Evolutionary conservation across 1,140 invertebrate species (phyloP).

Genomic region (Drosophila murphyi): DNA sequence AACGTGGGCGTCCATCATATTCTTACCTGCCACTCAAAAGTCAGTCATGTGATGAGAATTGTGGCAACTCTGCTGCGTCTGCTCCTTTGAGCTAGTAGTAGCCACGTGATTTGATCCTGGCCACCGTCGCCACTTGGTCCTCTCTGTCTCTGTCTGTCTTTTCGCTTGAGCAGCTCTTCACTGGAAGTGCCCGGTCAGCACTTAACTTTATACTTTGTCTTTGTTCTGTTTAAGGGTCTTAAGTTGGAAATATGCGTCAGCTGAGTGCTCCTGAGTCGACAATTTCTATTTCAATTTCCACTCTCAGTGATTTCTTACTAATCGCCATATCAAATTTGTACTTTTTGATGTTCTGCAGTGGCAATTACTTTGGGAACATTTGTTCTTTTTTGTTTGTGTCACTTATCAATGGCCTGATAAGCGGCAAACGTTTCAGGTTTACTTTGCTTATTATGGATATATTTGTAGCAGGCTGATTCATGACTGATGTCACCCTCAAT

Average conservation of each 20-base stretch:
- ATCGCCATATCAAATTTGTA: conserved; percentile 33
- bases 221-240: not conserved
- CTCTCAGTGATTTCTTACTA: conserved; percentile 19
- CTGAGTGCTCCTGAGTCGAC: conserved; percentile 15
- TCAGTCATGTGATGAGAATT: conserved; percentile 2
- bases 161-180: conserved; percentile 47
- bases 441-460: conserved; percentile 24
- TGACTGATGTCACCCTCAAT: conserved; percentile 10
- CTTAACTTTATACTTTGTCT: conserved; percentile 3
- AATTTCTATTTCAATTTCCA: conserved; percentile 22
- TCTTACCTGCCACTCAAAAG: conserved; percentile 6
- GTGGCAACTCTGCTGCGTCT: not conserved
- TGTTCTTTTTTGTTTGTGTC: not conserved
- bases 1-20: conserved; percentile 50
- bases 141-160: conserved; percentile 17
- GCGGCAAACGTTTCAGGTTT: conserved; percentile 8
- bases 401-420: conserved; percentile 41
- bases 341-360: conserved; percentile 13
- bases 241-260: conserved; percentile 30
- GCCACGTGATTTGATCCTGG: conserved; percentile 59
- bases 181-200: conserved; percentile 48
- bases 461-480: conserved; percentile 25
- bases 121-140: conserved; percentile 57
- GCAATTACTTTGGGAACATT: conserved; percentile 19
- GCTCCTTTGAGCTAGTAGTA: conserved; percentile 6